phyloP scores from a whole-genome alignment of 2,888 invertebrate genomes.

The Ctenicera cuprea region DNA sequence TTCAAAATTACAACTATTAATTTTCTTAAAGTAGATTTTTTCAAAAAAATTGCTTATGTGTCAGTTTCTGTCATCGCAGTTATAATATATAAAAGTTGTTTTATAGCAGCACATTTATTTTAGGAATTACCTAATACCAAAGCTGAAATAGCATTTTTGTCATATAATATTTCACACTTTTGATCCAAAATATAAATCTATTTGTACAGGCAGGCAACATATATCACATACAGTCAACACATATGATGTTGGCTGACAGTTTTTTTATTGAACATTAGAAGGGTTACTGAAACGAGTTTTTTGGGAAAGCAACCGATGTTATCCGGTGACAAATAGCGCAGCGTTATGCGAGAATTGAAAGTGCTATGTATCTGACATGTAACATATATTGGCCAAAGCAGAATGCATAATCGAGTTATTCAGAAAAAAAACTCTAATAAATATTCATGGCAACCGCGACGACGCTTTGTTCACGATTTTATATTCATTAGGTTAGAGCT shows the following conservation, averaged over 20 bases:
- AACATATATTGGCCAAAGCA: constrained; percentile 42
- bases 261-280: constrained; percentile 58
- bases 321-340: constrained; percentile 44
- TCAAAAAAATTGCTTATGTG: not conserved
- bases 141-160: constrained; percentile 48
- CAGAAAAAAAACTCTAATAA: constrained; percentile 40
- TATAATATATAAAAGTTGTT: constrained; percentile 1
- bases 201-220: constrained; percentile 52
- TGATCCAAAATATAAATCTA: constrained; percentile 54
- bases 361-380: constrained; percentile 44
- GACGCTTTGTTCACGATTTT: constrained; percentile 32
- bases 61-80: not conserved
- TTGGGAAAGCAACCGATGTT: constrained; percentile 46
- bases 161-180: constrained; percentile 53
- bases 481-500: constrained; percentile 32
- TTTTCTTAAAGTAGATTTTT: not conserved
- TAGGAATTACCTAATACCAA: constrained; percentile 38
- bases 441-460: constrained; percentile 37
- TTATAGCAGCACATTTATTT: constrained; percentile 41
- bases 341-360: constrained; percentile 45
- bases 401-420: constrained; percentile 43
- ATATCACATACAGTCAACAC: constrained; percentile 53
- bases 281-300: constrained; percentile 53
- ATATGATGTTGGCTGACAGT: constrained; percentile 55
- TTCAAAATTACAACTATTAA: no score